Evolutionary conservation across 2,797 vertebrate genomes (phyloP).

Genomic region (Parauchenoglanis punctatus): DNA sequence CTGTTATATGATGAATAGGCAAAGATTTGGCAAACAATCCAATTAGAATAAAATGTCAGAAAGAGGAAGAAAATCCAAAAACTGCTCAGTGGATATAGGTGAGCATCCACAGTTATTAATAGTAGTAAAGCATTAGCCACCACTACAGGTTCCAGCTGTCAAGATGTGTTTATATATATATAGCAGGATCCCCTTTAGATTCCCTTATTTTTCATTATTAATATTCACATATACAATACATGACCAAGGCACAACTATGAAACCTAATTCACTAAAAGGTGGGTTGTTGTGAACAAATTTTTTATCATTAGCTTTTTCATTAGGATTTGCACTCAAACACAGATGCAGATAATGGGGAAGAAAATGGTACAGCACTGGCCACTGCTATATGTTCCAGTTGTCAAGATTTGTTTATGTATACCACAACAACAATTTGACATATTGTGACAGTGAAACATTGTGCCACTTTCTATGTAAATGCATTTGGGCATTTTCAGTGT

Average conservation of each 20-base stretch:
- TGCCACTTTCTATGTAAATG: slow-evolving; percentile 14
- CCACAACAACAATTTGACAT: slow-evolving; percentile 6
- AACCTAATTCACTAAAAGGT: not conserved
- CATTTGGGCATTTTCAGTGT: no score
- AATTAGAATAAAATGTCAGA: slow-evolving; percentile 28
- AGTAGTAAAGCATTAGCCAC: slow-evolving; percentile 6
- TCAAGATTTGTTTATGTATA: slow-evolving; percentile 3
- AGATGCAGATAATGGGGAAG: not conserved
- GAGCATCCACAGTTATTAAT: slow-evolving; percentile 16
- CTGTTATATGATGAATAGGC: not conserved
- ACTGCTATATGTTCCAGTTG: slow-evolving; percentile 13
- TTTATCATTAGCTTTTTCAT: not conserved
- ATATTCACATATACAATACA: not conserved
- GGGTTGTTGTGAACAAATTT: not conserved
- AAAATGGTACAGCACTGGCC: not conserved
- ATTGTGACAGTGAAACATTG: slow-evolving; percentile 1
- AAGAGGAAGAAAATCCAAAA: slow-evolving; percentile 6
- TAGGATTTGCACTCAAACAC: not conserved
- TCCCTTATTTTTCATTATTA: not conserved
- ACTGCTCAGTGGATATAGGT: slow-evolving; percentile 1
- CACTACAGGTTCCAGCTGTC: slow-evolving; percentile 8
- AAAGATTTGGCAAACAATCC: not conserved
- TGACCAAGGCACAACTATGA: not conserved
- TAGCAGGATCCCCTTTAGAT: not conserved
- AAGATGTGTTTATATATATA: not conserved